Evolutionary conservation across 2,888 invertebrate species (phyloP).

Genomic region (Trissonchulus sp.): DNA sequence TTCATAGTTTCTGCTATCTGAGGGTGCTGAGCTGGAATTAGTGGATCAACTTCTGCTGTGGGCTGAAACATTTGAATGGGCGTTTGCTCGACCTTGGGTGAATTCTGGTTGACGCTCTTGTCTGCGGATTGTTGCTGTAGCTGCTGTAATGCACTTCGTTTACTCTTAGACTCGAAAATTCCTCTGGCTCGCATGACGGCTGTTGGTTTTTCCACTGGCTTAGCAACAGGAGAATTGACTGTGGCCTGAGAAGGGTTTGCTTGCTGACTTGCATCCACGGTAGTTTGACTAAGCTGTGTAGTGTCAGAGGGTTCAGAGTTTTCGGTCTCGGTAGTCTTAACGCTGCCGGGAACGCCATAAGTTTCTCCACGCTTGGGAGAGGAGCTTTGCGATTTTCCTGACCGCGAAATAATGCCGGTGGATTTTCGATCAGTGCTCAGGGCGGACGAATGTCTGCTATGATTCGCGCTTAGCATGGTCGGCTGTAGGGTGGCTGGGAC

Average conservation of each 20-base stretch:
- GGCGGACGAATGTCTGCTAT: not conserved
- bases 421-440: not conserved
- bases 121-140: not conserved
- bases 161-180: too few species aligned
- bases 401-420: not conserved
- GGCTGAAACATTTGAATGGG: not conserved
- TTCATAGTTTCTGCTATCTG: too few species aligned
- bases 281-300: too few species aligned
- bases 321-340: not conserved
- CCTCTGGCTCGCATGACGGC: not conserved
- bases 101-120: not conserved
- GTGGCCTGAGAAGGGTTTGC: too few species aligned
- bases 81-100: not conserved
- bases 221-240: not conserved
- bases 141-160: too few species aligned
- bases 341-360: not conserved
- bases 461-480: too few species aligned
- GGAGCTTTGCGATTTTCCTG: not conserved
- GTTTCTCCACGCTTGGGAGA: not conserved
- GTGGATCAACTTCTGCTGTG: not conserved
- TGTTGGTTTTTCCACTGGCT: not conserved
- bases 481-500: too few species aligned
- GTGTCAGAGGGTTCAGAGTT: not conserved
- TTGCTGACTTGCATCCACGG: too few species aligned
- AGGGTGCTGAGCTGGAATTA: too few species aligned